Conservation (phyloP, 23 tunicate genomes). For the Trididemnum clinides region DNA sequence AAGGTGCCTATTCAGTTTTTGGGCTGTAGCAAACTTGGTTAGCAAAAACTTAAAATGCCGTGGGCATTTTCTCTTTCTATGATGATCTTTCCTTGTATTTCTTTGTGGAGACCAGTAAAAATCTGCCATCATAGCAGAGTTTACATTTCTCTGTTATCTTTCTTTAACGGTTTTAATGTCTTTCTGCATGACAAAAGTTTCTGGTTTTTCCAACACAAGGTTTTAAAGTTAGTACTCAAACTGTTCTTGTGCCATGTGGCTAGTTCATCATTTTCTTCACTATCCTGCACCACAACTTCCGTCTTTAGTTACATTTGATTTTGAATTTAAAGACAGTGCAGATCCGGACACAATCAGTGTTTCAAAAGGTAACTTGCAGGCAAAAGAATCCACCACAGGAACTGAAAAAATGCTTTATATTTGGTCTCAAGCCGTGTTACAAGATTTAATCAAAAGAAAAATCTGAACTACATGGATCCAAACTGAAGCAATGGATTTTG, state of each 20-base stretch:
- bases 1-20: too few species aligned
- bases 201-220: neutral
- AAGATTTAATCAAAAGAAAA: too few species aligned
- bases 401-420: too few species aligned
- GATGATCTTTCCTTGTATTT: neutral
- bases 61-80: neutral
- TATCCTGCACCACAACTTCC: too few species aligned
- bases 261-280: neutral
- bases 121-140: neutral
- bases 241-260: neutral
- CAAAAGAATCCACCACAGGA: too few species aligned
- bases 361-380: too few species aligned
- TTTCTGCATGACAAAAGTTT: neutral
- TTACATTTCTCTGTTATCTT: neutral
- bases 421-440: too few species aligned
- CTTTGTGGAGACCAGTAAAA: conserved; percentile 13
- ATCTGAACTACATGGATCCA: too few species aligned
- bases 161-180: neutral
- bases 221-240: neutral
- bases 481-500: too few species aligned
- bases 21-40: neutral
- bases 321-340: too few species aligned
- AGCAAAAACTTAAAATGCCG: neutral
- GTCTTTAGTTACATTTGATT: too few species aligned
- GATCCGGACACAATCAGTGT: too few species aligned